These are phyloP conservation scores for Nautilus pompilius DNA, from an alignment of 1,140 invertebrate species.

Conservation along the genomic window DNA sequence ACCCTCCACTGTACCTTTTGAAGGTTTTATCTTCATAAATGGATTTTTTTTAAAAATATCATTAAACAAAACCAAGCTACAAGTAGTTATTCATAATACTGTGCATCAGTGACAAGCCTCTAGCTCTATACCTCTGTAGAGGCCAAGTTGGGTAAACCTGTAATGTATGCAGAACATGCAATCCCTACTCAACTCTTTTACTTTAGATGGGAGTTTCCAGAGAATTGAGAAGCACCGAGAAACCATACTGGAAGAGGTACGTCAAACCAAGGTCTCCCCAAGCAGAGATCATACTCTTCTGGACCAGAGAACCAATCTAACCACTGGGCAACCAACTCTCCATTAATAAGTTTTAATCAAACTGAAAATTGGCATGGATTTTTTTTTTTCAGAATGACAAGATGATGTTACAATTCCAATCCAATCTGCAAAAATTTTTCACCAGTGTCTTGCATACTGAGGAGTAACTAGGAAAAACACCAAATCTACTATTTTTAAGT, in stretches of 20 bases:
- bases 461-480: no score
- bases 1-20: no score
- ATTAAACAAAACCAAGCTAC: no score
- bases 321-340: not conserved
- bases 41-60: no score
- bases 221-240: not conserved
- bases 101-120: no score
- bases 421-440: conserved; percentile 17
- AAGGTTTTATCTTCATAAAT: no score
- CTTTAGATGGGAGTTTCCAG: not conserved
- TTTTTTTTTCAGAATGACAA: conserved; percentile 19
- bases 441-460: no score
- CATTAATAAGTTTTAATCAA: not conserved
- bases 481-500: no score
- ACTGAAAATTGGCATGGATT: not conserved
- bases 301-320: not conserved
- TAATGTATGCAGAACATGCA: no score
- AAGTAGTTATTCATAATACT: no score
- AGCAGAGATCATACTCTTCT: not conserved
- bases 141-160: no score
- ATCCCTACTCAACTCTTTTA: conserved; percentile 6
- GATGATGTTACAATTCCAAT: conserved; percentile 18
- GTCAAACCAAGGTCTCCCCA: not conserved
- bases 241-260: not conserved
- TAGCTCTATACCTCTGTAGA: no score